Evolutionary conservation across 1,140 invertebrate genomes (phyloP).

Genomic region (Heliconius hewitsoni): DNA sequence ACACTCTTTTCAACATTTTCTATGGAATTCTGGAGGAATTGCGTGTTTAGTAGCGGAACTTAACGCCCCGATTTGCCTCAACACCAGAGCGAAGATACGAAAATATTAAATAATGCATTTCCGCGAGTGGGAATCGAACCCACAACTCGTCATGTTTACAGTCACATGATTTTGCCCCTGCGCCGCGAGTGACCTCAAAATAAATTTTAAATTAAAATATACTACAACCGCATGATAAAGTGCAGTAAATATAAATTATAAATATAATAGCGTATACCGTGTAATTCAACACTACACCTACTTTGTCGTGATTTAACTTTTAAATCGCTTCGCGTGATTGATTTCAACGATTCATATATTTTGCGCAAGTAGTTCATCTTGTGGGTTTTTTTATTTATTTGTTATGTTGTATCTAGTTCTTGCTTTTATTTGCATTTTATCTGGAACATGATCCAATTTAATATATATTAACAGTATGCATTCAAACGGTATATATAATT

Average conservation of each 20-base stretch:
- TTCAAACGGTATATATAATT: neutral
- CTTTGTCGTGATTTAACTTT: constrained; percentile 42
- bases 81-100: too few species aligned
- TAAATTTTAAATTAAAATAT: neutral
- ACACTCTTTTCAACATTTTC: too few species aligned
- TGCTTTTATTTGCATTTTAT: constrained; percentile 11
- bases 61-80: too few species aligned
- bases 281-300: constrained; percentile 26
- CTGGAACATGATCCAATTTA: constrained; percentile 18
- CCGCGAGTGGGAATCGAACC: too few species aligned
- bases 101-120: too few species aligned
- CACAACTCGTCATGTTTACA: too few species aligned
- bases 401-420: neutral
- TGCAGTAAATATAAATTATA: constrained; percentile 9
- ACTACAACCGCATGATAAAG: neutral
- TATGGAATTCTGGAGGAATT: too few species aligned
- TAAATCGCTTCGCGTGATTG: constrained; percentile 44
- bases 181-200: too few species aligned
- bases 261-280: constrained; percentile 1
- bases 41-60: too few species aligned
- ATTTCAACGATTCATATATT: constrained; percentile 41
- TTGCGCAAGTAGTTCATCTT: constrained; percentile 37
- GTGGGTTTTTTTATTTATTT: constrained; percentile 17
- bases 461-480: neutral
- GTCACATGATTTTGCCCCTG: too few species aligned